Evolutionary conservation across 64 coral and sea anemone species (phyloP).

Genomic region (Astreopora myriophthalma): DNA sequence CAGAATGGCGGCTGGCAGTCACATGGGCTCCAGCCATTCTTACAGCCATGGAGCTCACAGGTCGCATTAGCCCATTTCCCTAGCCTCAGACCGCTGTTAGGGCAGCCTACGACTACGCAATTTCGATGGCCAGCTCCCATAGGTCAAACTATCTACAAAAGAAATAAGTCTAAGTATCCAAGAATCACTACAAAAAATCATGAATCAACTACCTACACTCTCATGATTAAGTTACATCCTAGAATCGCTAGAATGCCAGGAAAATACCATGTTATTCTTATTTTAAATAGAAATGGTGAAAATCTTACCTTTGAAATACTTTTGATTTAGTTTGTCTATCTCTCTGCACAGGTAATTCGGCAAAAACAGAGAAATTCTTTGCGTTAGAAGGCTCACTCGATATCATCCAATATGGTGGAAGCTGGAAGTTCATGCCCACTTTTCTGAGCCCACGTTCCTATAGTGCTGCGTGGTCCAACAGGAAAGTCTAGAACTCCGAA

Average conservation of each 20-base stretch:
- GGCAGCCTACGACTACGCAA: conserved; percentile 64
- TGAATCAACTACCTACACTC: conserved; percentile 8
- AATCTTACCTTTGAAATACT: conserved; percentile 60
- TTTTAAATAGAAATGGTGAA: conserved; percentile 28
- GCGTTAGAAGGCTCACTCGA: conserved; percentile 15
- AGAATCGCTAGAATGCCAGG: conserved; percentile 11
- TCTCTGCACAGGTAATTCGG: conserved; percentile 23
- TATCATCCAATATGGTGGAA: conserved; percentile 60
- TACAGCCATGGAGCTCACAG: conserved; percentile 61
- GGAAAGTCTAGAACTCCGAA: conserved; percentile 40
- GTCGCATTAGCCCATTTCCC: conserved; percentile 65
- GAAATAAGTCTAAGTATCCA: conserved; percentile 64
- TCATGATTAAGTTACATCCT: too few species aligned
- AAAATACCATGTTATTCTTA: too few species aligned
- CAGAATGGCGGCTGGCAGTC: conserved; percentile 75
- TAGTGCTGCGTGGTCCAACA: conserved; percentile 37
- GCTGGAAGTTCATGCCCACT: conserved; percentile 53
- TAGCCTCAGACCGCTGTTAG: conserved; percentile 66
- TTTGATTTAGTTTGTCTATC: conserved; percentile 47
- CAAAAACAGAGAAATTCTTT: conserved; percentile 33
- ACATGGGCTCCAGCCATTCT: conserved; percentile 50
- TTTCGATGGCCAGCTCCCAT: conserved; percentile 74
- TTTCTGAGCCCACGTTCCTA: conserved; percentile 51
- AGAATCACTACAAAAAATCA: conserved; percentile 42
- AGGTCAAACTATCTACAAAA: conserved; percentile 56